These are phyloP conservation scores for Heliconius ethilla DNA, from an alignment of 2,888 invertebrate genomes.

Conservation along the genomic window DNA sequence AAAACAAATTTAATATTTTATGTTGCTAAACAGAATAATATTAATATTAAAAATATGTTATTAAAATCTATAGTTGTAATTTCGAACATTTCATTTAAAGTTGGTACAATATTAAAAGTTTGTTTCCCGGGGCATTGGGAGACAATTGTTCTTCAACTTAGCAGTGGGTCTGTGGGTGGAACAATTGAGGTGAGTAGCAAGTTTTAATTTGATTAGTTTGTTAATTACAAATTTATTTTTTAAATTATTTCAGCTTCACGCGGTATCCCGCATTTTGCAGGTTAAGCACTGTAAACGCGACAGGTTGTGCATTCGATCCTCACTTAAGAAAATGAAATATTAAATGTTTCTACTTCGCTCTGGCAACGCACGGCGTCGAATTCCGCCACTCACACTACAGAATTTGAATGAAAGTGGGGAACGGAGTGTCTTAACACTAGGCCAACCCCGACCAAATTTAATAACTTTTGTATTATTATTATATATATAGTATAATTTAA, in stretches of 20 bases:
- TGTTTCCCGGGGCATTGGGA: conserved; percentile 25
- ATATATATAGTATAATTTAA: neutral
- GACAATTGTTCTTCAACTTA: conserved; percentile 31
- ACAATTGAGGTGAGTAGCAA: conserved; percentile 34
- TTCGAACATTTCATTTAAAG: conserved; percentile 26
- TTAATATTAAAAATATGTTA: neutral
- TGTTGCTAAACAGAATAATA: no score
- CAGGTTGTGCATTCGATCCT: no score
- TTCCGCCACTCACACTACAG: no score
- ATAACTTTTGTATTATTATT: neutral
- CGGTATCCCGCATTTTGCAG: no score
- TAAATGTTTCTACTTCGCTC: no score
- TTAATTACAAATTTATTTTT: conserved; percentile 13
- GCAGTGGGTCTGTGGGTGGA: conserved; percentile 18
- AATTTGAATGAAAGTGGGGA: no score
- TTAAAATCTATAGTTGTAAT: neutral
- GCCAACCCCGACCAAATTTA: no score
- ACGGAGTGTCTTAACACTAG: no score
- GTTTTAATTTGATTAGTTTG: conserved; percentile 37
- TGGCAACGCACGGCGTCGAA: no score
- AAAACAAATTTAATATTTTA: no score
- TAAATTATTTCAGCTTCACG: neutral
- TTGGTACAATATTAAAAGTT: conserved; percentile 30
- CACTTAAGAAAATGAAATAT: no score
- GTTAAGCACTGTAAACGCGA: no score